Percentiles rank a stretch among this genome's conserved stretches.
Evolutionary conservation across 2,113 vertebrate species (phyloP).

Genomic region (Erinaceus europaeus): DNA sequence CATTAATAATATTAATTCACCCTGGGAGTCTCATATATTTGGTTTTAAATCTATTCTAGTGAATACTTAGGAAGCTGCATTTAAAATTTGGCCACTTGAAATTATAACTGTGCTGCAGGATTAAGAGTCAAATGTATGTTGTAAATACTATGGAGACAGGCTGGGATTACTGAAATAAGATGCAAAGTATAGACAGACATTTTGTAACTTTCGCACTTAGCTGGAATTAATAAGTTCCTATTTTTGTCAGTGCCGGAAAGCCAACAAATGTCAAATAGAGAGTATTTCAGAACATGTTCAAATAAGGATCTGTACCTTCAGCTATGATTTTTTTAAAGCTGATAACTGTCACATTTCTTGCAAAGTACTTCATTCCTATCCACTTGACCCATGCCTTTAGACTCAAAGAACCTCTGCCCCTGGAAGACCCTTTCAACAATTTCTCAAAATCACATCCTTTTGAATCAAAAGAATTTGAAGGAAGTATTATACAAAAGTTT

Average conservation of each 20-base stretch:
- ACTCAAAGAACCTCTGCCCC: neutral
- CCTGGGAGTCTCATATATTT: slow-evolving; percentile 69
- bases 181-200: slow-evolving; percentile 66
- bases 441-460: slow-evolving; percentile 11
- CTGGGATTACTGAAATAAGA: slow-evolving; percentile 77
- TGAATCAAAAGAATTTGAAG: slow-evolving; percentile 42
- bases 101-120: slow-evolving; percentile 79
- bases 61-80: slow-evolving; percentile 78
- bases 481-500: slow-evolving; percentile 42
- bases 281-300: slow-evolving; percentile 56
- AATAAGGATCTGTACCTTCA: slow-evolving; percentile 63
- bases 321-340: slow-evolving; percentile 48
- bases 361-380: neutral
- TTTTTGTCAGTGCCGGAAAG: slow-evolving; percentile 63
- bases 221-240: slow-evolving; percentile 70
- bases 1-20: slow-evolving; percentile 49
- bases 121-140: slow-evolving; percentile 80
- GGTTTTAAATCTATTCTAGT: slow-evolving; percentile 79
- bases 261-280: slow-evolving; percentile 66
- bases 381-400: slow-evolving; percentile 25
- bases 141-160: slow-evolving; percentile 72
- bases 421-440: neutral
- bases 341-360: slow-evolving; percentile 42
- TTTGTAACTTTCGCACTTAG: slow-evolving; percentile 69
- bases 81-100: slow-evolving; percentile 78